phyloP scores from a whole-genome alignment of 2,113 vertebrate genomes.

The Oncorhynchus gorbuscha region DNA sequence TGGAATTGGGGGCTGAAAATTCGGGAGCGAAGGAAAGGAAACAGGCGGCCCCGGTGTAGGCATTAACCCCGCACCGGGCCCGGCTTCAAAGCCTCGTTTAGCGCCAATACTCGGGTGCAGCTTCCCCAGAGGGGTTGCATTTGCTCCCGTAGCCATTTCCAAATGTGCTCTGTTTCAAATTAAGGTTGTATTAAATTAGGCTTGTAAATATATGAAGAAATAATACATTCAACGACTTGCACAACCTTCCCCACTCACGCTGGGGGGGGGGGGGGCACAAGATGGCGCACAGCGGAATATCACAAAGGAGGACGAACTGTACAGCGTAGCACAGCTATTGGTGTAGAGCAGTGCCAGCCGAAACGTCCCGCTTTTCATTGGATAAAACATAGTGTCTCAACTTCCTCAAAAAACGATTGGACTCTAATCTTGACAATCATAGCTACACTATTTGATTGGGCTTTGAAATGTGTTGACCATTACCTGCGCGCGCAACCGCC shows the following conservation, averaged over 20 bases:
- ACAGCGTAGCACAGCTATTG: constrained; percentile 46
- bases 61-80: constrained; percentile 76
- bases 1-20: constrained; percentile 70
- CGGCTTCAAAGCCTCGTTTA: constrained; percentile 78
- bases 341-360: constrained; percentile 22
- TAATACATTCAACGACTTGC: not conserved
- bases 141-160: constrained; percentile 87
- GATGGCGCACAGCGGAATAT: constrained; percentile 61
- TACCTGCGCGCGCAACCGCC: too few species aligned
- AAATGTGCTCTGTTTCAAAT: not conserved
- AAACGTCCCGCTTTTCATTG: constrained; percentile 18
- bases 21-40: constrained; percentile 67
- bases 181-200: not conserved
- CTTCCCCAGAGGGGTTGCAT: constrained; percentile 87
- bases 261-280: constrained; percentile 34
- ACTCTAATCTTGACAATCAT: too few species aligned
- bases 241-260: constrained; percentile 12
- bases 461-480: too few species aligned
- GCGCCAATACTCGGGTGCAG: constrained; percentile 82
- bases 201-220: not conserved
- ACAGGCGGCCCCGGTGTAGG: constrained; percentile 69
- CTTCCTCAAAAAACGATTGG: too few species aligned
- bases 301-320: constrained; percentile 55
- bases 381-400: not conserved
- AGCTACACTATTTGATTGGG: too few species aligned